These are phyloP conservation scores for Junonia oenone DNA, from an alignment of 2,888 invertebrate species.

Conservation along the genomic window DNA sequence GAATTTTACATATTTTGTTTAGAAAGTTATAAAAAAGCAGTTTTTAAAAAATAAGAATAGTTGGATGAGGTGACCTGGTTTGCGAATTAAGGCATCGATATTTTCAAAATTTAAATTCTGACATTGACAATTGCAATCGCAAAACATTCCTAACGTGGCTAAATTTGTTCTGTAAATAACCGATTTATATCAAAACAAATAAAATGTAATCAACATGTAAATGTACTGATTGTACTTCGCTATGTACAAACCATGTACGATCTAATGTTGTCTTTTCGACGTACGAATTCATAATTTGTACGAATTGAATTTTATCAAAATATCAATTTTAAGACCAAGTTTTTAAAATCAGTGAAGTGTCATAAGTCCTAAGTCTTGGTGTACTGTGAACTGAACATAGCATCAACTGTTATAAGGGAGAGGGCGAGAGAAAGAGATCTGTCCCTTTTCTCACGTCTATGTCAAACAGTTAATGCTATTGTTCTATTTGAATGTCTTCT, in stretches of 20 bases:
- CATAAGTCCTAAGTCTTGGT: slow-evolving; percentile 20
- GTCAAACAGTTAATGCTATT: neutral
- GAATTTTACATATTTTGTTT: too few species aligned
- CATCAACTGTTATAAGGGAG: neutral
- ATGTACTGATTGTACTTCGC: slow-evolving; percentile 63
- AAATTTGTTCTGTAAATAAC: slow-evolving; percentile 58
- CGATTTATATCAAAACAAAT: slow-evolving; percentile 35
- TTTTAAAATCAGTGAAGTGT: slow-evolving; percentile 33
- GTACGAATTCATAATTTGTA: slow-evolving; percentile 29
- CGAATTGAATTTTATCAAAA: slow-evolving; percentile 31
- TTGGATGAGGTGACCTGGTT: too few species aligned
- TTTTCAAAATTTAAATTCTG: slow-evolving; percentile 1
- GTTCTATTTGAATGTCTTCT: slow-evolving; percentile 22
- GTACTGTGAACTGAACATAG: slow-evolving; percentile 2
- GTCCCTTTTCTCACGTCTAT: neutral
- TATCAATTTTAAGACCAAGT: slow-evolving; percentile 65
- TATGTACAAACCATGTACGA: slow-evolving; percentile 59
- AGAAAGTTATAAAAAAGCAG: too few species aligned
- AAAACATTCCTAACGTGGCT: slow-evolving; percentile 53
- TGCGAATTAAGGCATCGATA: too few species aligned
- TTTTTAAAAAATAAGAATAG: too few species aligned
- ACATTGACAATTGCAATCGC: slow-evolving; percentile 36
- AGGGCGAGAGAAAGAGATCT: neutral
- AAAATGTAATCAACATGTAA: slow-evolving; percentile 35
- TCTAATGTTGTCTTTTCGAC: slow-evolving; percentile 30